Evolutionary conservation across 2,113 vertebrate genomes (phyloP), one percentile per base, ranked within the genome.

Genomic region (Gallinago media): DNA sequence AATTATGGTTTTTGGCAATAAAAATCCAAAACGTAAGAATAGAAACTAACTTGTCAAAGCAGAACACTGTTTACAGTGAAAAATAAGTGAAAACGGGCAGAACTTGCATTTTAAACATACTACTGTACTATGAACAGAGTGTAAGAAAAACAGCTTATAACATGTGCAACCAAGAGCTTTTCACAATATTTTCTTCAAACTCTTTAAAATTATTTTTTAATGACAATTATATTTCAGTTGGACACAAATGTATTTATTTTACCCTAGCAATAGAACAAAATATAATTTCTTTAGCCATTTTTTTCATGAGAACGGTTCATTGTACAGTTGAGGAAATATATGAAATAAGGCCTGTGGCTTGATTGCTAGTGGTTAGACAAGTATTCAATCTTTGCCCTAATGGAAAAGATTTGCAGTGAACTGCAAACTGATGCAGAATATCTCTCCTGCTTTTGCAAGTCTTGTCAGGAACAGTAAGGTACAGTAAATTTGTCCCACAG

Each of bases 191-290:
- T 98, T 99, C 98, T 99, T 98, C 98, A 98, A 99, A 98, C 98
- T 97, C 95, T 97, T 99, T 99, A 98, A 98, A 98, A 99, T 99
- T 98, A 98, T 98, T 98, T 95, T 96, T 98, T 99, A 99, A 99
- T 98, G 97, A 99, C 98, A 99, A 98, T 99, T 99, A 98, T 99
- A 99, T 98, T 98, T 99, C 98, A 96, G 97, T 97, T 99, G 99
- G 98, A 98, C 98, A 99, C 98, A 98, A 98, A 98, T 94, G 98
- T 98, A 98, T 99, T 99, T 98, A 98, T 99, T 99, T 99, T 98
- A 99, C 98, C 99, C 99, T 99, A 99, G 99, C 99, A 99, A 99
- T 99, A 99, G 99, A 99, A 99, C 99, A 99, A 99, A 99, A 99
- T 99, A 99, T 98, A 99, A 99, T 98, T 99, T 99, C 99, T 99